Conservation (phyloP, 1,140 invertebrate species). For the Conus betulinus region DNA sequence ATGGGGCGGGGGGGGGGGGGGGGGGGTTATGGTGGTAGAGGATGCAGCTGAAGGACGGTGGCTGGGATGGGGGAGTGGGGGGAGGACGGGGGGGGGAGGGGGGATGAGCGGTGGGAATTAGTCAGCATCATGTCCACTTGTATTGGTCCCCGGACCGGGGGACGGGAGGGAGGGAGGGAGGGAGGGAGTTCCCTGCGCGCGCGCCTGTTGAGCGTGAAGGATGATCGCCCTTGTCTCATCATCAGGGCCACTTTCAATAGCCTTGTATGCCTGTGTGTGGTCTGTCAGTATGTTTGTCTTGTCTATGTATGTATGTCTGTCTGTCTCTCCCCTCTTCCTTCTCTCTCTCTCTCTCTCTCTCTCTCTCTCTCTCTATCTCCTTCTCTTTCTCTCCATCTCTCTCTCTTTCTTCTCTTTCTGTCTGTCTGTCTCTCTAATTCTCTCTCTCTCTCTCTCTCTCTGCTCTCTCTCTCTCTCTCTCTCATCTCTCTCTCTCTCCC, state of each 20-base stretch:
- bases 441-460: not conserved
- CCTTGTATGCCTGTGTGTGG: not conserved
- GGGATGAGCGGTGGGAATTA: not conserved
- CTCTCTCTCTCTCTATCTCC: not conserved
- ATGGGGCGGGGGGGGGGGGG: too few relatives aligned
- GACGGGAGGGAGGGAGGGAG: not conserved
- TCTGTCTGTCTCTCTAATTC: not conserved
- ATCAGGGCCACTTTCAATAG: not conserved
- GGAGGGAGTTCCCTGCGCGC: not conserved
- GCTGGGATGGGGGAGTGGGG: too few relatives aligned
- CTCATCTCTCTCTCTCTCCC: slow-evolving; percentile 12
- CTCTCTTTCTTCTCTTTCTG: not conserved
- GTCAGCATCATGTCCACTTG: not conserved
- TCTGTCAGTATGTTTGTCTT: not conserved
- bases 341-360: not conserved
- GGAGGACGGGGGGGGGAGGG: not conserved
- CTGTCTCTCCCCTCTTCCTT: not conserved
- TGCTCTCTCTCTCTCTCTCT: slow-evolving; percentile 14
- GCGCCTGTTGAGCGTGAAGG: not conserved
- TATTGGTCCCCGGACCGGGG: not conserved
- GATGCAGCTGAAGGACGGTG: too few relatives aligned
- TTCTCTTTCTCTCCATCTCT: not conserved
- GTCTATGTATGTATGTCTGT: not conserved
- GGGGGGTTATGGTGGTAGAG: too few relatives aligned
- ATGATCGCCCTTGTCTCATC: slow-evolving; percentile 6